A percentile compares a stretch with the other conserved stretches of the same genome.
These are phyloP conservation scores for Parasteatoda tepidariorum DNA, from an alignment of 1,140 invertebrate genomes.

Conservation along the genomic window DNA sequence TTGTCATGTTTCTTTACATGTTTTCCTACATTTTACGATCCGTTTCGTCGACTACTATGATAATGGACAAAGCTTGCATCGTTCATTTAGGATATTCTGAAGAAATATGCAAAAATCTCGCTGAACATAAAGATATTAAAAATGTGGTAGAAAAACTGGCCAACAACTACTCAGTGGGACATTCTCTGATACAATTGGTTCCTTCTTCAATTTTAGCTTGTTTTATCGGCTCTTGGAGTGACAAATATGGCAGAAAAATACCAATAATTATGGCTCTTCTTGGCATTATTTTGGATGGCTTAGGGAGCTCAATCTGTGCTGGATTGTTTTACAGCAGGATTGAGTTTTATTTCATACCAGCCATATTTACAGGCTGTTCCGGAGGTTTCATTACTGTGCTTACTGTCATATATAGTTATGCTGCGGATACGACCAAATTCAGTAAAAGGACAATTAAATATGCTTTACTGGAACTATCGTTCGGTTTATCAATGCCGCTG, in stretches of 20 bases:
- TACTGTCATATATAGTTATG: conserved; percentile 38
- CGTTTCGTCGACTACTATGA: conserved; percentile 3
- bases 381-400: conserved; percentile 30
- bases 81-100: neutral
- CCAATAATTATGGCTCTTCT: conserved; percentile 9
- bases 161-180: conserved; percentile 37
- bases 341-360: conserved; percentile 1
- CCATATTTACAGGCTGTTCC: conserved; percentile 13
- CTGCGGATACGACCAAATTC: conserved; percentile 2
- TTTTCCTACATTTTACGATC: conserved; percentile 7
- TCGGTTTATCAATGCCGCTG: conserved; percentile 20
- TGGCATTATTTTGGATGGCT: conserved; percentile 14
- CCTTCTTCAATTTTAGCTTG: conserved; percentile 9
- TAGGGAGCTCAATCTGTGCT: conserved; percentile 5
- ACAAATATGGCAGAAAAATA: conserved; percentile 42
- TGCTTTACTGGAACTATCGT: conserved; percentile 15
- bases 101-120: conserved; percentile 15
- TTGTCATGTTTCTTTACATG: conserved; percentile 44
- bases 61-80: conserved; percentile 44
- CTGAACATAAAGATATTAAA: neutral
- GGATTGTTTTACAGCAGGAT: neutral
- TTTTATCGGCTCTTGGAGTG: conserved; percentile 44
- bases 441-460: conserved; percentile 32
- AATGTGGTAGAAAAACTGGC: conserved; percentile 21
- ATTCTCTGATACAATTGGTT: neutral